Evolutionary conservation across 2,797 vertebrate species (phyloP).

Genomic region (Amazona finschi): DNA sequence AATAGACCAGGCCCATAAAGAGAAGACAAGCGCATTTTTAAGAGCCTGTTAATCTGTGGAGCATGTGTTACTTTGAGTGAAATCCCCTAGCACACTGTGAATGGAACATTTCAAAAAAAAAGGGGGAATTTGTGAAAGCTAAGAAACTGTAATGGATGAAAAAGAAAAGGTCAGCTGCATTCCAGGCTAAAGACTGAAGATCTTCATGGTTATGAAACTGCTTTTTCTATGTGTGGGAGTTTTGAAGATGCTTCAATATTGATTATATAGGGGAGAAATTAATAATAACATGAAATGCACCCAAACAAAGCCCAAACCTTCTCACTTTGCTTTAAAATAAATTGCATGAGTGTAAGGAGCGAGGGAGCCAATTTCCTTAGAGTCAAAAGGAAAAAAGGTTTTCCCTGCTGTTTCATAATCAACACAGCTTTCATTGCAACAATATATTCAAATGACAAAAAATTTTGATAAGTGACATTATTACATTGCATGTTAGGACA

Average conservation of each 20-base stretch:
- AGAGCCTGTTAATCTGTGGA: slow-evolving; percentile 55
- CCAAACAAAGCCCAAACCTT: background rate
- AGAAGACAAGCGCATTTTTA: slow-evolving; percentile 52
- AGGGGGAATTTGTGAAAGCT: background rate
- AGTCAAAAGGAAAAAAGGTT: background rate
- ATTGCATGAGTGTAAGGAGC: background rate
- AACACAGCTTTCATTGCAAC: background rate
- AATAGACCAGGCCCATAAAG: slow-evolving; percentile 45
- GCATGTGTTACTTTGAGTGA: slow-evolving; percentile 51
- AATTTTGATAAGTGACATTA: background rate
- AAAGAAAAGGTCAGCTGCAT: slow-evolving; percentile 27
- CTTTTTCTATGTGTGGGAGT: background rate
- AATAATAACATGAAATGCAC: background rate
- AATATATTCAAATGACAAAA: background rate
- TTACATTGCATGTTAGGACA: background rate
- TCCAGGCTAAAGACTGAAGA: background rate
- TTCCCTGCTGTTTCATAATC: background rate
- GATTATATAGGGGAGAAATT: background rate
- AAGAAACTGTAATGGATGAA: background rate
- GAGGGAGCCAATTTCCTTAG: background rate
- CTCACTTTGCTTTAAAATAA: background rate
- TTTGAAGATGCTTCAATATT: background rate
- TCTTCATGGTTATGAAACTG: background rate
- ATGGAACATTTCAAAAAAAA: slow-evolving; percentile 15
- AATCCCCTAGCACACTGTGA: slow-evolving; percentile 16